Evolutionary conservation across 2,888 invertebrate species (phyloP), one percentile per base, ranked within the genome.

Genomic region (Aporophyla lueneburgensis): DNA sequence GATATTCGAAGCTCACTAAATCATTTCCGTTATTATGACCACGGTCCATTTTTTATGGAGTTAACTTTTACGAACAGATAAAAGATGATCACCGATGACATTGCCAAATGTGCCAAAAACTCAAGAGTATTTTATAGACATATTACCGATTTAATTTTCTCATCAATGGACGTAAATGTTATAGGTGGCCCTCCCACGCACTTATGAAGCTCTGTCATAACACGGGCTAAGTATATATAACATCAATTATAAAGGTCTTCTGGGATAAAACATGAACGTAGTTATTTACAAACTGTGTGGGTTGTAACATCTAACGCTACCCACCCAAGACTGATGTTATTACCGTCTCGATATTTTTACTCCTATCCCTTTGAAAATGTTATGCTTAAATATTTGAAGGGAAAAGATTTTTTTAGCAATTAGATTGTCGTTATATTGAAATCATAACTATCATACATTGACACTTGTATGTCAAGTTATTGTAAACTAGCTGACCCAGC

Each of bases 281-380:
- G 58, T 63, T 81, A 80, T 81, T 71, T 72, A 61, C 66, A 76
- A 76, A 71, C 33, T 27, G 51, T 61, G 66, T 82, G 33, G 83
- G 83, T 68, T 54, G 46, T 21, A 71, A 27, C 24, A 65, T 70
- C 27, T 67, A 43, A n/a, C 63, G 66, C 27, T 67, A 43, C 27
- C 59, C 59, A 24, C n/a, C n/a, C 49, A n/a, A 21, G 40, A 49
- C 27, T 54, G 58, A 67, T 82, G 56, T 63, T 63, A 74, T 51
- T 63, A 71, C 59, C 14, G 58, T n/a, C 56, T 67, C 51, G 71
- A 71, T 81, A 81, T 74, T 70, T 63, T 54, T 68, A 62, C 16
- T 58, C 51, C n/a, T n/a, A 27, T 51, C 27, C 24, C 19, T 27
- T 78, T 27, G 56, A 10, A 46, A 78, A 65, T 16, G 33, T 58